A percentile compares a stretch with the other conserved stretches of the same genome.
phyloP scores from a whole-genome alignment of 1,140 invertebrate genomes.

The Drosophila lowei region DNA sequence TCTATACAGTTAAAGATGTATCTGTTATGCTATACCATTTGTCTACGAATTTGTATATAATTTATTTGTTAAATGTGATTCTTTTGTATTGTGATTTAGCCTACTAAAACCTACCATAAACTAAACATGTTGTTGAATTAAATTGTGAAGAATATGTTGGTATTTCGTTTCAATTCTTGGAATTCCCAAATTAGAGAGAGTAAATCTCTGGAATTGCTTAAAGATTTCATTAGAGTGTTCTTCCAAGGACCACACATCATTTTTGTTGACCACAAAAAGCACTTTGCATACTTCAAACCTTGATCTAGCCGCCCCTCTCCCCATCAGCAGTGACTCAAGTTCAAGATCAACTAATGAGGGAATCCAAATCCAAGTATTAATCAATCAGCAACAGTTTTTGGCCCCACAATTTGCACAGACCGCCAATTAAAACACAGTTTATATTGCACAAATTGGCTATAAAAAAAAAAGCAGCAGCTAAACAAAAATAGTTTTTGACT shows the following conservation, averaged over 20 bases:
- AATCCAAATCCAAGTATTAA: slow-evolving; percentile 29
- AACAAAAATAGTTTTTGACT: slow-evolving; percentile 23
- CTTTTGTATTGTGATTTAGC: slow-evolving; percentile 80
- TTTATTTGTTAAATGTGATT: slow-evolving; percentile 81
- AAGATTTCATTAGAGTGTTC: slow-evolving; percentile 1
- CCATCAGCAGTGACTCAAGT: slow-evolving; percentile 36
- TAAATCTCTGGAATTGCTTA: not conserved
- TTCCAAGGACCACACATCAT: not conserved
- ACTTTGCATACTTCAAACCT: slow-evolving; percentile 39
- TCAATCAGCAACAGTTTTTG: slow-evolving; percentile 36
- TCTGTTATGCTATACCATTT: slow-evolving; percentile 44
- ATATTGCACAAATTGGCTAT: slow-evolving; percentile 52
- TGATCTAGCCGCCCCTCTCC: slow-evolving; percentile 26
- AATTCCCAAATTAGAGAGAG: not conserved
- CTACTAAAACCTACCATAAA: slow-evolving; percentile 63
- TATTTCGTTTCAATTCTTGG: too few species aligned
- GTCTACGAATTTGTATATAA: slow-evolving; percentile 78
- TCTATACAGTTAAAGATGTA: too few species aligned
- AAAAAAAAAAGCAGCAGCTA: slow-evolving; percentile 15
- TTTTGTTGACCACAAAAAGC: slow-evolving; percentile 44
- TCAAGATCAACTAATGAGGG: slow-evolving; percentile 39
- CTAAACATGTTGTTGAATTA: slow-evolving; percentile 26
- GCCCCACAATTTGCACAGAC: slow-evolving; percentile 46
- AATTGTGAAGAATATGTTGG: not conserved
- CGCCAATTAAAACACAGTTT: slow-evolving; percentile 66